A percentile compares a stretch with the other conserved stretches of the same genome.
phyloP scores from a whole-genome alignment of 2,797 vertebrate species.

The Hydrolagus colliei region DNA sequence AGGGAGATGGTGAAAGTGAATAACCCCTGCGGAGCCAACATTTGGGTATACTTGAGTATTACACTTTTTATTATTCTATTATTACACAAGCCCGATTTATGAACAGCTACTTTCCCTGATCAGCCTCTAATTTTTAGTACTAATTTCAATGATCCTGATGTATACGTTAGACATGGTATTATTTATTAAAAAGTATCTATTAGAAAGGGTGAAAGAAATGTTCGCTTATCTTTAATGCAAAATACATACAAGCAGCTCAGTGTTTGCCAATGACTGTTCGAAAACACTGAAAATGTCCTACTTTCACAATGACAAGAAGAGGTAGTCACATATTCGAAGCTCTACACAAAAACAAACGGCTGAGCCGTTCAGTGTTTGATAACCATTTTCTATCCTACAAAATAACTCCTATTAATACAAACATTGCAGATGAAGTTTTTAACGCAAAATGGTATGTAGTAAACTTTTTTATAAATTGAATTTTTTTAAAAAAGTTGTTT shows the following conservation, averaged over 20 bases:
- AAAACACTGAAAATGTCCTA: too few relatives aligned
- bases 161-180: background rate
- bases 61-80: background rate
- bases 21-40: background rate
- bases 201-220: background rate
- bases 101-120: background rate
- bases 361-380: too few relatives aligned
- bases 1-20: background rate
- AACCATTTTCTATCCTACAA: too few relatives aligned
- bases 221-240: background rate
- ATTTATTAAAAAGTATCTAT: background rate
- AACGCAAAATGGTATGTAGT: too few relatives aligned
- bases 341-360: too few relatives aligned
- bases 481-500: too few relatives aligned
- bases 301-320: too few relatives aligned
- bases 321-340: too few relatives aligned
- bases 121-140: background rate
- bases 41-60: background rate
- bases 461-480: too few relatives aligned
- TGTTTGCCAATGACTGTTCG: too few relatives aligned
- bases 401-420: too few relatives aligned
- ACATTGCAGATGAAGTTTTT: too few relatives aligned
- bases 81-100: background rate
- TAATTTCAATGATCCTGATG: background rate
- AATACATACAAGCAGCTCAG: background rate